These are phyloP conservation scores for Florisuga fusca DNA, from an alignment of 2,797 vertebrate species.

Conservation along the genomic window DNA sequence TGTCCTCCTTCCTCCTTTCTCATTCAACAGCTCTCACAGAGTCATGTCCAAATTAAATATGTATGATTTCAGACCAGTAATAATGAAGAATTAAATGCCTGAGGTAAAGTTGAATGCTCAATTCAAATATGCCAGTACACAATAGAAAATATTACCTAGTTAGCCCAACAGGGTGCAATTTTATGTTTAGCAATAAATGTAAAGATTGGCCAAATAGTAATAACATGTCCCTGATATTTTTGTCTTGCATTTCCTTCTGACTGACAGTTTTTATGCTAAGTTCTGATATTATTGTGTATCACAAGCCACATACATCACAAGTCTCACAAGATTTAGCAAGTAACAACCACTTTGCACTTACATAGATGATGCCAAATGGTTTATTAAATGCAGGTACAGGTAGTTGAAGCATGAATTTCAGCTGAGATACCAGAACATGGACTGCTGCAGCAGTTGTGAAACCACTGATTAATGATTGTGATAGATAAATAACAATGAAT, in stretches of 20 bases:
- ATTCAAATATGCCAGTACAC: neutral
- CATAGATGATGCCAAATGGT: slow-evolving; percentile 88
- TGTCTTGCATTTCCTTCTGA: neutral
- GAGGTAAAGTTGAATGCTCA: neutral
- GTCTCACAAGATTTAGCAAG: neutral
- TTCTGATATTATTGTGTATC: neutral
- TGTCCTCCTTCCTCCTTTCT: neutral
- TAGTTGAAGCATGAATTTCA: slow-evolving; percentile 94
- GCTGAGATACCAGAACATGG: slow-evolving; percentile 93
- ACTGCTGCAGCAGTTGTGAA: slow-evolving; percentile 95
- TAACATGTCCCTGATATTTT: neutral
- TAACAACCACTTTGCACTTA: slow-evolving; percentile 76
- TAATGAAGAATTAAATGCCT: neutral
- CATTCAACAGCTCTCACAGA: neutral
- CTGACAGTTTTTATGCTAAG: neutral
- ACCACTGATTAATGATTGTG: slow-evolving; percentile 92
- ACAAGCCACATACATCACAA: neutral
- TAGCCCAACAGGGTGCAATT: neutral
- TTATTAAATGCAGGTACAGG: slow-evolving; percentile 82
- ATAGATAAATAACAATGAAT: slow-evolving; percentile 93
- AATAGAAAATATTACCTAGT: neutral
- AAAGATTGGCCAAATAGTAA: neutral
- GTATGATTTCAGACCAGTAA: neutral
- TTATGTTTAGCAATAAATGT: neutral
- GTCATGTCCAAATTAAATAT: neutral